A percentile compares a stretch with the other conserved stretches of the same genome.
These are phyloP conservation scores for Philonicus albiceps DNA, from an alignment of 2,888 invertebrate genomes.

Conservation along the genomic window DNA sequence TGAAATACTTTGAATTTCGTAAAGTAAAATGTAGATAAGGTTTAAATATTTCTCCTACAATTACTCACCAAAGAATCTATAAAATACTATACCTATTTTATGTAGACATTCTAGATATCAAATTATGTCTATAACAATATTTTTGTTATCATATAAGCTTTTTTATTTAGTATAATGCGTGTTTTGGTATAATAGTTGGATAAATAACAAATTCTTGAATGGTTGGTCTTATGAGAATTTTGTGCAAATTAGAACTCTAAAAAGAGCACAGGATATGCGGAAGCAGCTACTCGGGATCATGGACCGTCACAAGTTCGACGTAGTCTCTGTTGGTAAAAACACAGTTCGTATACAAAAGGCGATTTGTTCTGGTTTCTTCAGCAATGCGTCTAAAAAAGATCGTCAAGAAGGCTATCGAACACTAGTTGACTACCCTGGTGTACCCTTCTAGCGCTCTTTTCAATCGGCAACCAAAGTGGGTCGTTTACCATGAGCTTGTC, in stretches of 20 bases:
- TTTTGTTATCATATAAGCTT: too few relatives aligned
- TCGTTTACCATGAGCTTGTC: conserved; percentile 97
- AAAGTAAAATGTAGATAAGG: too few relatives aligned
- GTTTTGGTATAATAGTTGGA: conserved; percentile 99
- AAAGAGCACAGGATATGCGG: conserved; percentile 96
- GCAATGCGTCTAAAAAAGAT: conserved; percentile 99
- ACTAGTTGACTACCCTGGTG: conserved; percentile 95
- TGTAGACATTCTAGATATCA: too few relatives aligned
- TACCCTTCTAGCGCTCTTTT: conserved; percentile 98
- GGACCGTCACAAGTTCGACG: conserved; percentile 96
- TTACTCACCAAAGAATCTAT: too few relatives aligned
- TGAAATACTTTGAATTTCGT: too few relatives aligned
- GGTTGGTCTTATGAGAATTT: conserved; percentile 99
- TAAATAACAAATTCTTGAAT: conserved; percentile 97
- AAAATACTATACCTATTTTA: too few relatives aligned
- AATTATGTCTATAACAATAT: too few relatives aligned
- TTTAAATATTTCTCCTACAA: too few relatives aligned
- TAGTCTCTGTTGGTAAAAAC: conserved; percentile 95
- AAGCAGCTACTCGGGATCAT: conserved; percentile 97
- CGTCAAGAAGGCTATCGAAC: conserved; percentile 98
- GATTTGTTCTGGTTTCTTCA: conserved; percentile 97
- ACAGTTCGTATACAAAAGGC: conserved; percentile 97
- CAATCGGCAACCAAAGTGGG: conserved; percentile 99
- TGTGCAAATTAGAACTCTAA: conserved; percentile 95
- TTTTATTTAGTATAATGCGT: too few relatives aligned